Evolutionary conservation across 2,797 vertebrate genomes (phyloP), one percentile per base, ranked within the genome.

Genomic region (Schizothorax lantsangensis): DNA sequence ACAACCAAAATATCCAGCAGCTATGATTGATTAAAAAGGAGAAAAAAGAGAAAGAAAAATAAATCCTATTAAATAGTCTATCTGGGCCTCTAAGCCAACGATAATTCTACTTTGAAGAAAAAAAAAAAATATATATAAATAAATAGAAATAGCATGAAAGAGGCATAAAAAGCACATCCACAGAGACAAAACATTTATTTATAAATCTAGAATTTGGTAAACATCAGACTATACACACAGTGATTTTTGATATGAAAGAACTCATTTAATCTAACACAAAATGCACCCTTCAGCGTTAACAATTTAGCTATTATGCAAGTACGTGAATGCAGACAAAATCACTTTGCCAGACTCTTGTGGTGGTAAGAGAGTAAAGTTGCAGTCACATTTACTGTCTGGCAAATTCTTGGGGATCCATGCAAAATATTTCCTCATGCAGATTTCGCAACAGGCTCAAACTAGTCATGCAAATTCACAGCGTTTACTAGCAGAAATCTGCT

Each of bases 181-280:
- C 86, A 84, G 81, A 83, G 79, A 89, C 69, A 89, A 79, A 85
- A 88, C 80, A 89, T 89, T 91, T 88, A 90, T 89, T 82, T 85
- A 85, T 75, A 84, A 88, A 84, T 87, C 33, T 89, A 84, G 38
- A 57, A 52, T 87, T 89, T 86, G 62, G 73, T 84, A 26, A 49
- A 47, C 66, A 69, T 74, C n/a, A 38, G 15, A 47, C 38, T 80
- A 68, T 66, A 80, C 49, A 79, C 52, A 80, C 85, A 87, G 54
- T 72, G 36, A 81, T 78, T 77, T 57, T 45, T 45, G 26, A 88
- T 23, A 66, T 69, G 73, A 87, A 89, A 75, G 30, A 10, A 77
- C 45, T 36, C 2, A 47, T 23, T 49, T 19, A 30, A 86, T 86
- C 69, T 71, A 38, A 62, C n/a, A 81, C 43, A 86, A 66, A 71